Base-by-base conservation (phyloP, 2,888 invertebrate genomes). In the Neoascia interrupta region DNA sequence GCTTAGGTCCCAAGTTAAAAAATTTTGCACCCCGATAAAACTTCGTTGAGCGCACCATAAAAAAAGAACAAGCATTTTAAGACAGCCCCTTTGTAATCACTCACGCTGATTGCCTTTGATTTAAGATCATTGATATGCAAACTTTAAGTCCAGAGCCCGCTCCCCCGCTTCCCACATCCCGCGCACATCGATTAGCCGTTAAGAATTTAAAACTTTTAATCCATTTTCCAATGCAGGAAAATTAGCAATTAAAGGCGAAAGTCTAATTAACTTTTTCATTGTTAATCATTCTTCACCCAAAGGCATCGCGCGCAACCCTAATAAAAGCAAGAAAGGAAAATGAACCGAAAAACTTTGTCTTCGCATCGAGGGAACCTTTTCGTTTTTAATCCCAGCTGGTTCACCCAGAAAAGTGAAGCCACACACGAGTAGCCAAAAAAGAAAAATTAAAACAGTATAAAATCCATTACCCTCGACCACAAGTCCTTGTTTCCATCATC, bases 201-300 rank as follows among this genome's bases (percentile, higher is more conserved):
- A 68, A 68, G 60, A 74, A 31, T 41, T 49, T 11, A 37, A 58
- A 60, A 64, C 28, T 56, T 73, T 73, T 60, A 73, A 51, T 51
- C 43, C 66, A 43, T 51, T 18, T 31, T 10, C 19, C n/a, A 45
- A 13, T 54, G 60, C 41, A 31, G 41, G 16, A 51, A 70, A 72
- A 73, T 73, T 73, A 60, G 39, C 66, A 60, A 73, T 73, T 73
- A 58, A 54, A 54, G 54, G 43, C 41, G 36, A 66, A 60, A 66
- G 60, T 18, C 60, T 58, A 36, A 73, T 79, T 66, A 79, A 60
- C 66, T 66, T 79, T 61, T 60, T 54, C 54, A 45, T 72, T 79
- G 76, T 72, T 72, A 66, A 72, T 79, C 72, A 79, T 60, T 72
- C 54, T 49, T 60, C 54, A 54, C 37, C 54, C 54, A 23, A 63